A percentile compares a stretch with the other conserved stretches of the same genome.
Conservation (phyloP, 2,888 invertebrate species). For the Athetis lepigone region DNA sequence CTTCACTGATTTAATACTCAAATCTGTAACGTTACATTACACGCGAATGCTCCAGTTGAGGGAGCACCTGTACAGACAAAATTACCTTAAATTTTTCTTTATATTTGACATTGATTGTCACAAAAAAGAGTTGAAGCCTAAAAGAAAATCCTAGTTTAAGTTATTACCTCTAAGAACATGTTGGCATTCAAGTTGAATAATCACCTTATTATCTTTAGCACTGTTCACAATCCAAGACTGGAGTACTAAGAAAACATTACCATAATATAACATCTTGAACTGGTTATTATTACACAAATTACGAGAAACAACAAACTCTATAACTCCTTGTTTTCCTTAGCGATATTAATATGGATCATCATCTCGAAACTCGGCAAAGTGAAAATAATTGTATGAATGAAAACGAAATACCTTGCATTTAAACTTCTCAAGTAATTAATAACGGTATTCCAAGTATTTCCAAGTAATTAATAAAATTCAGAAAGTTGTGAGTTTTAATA, state of each 20-base stretch:
- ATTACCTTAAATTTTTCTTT: no score
- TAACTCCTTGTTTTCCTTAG: slow-evolving; percentile 45
- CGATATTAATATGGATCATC: slow-evolving; percentile 51
- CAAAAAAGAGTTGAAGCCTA: no score
- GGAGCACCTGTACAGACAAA: no score
- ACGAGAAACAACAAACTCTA: slow-evolving; percentile 18
- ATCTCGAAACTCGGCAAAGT: slow-evolving; percentile 34
- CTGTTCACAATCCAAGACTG: slow-evolving; percentile 3
- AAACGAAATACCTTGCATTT: slow-evolving; percentile 55
- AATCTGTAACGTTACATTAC: no score
- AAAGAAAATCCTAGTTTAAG: not conserved
- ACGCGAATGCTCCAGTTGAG: no score
- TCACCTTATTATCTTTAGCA: not conserved
- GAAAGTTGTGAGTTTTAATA: slow-evolving; percentile 79
- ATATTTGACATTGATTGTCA: no score
- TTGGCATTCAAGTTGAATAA: not conserved
- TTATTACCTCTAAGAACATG: not conserved
- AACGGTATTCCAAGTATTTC: slow-evolving; percentile 61
- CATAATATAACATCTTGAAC: slow-evolving; percentile 24
- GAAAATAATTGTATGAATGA: slow-evolving; percentile 50
- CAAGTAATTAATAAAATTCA: slow-evolving; percentile 73
- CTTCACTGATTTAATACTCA: no score
- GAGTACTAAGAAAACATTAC: slow-evolving; percentile 5
- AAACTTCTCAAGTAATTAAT: slow-evolving; percentile 56
- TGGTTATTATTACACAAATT: slow-evolving; percentile 42